Base-by-base conservation (phyloP, 2,888 invertebrate genomes). In the Scrobipalpa costella region DNA sequence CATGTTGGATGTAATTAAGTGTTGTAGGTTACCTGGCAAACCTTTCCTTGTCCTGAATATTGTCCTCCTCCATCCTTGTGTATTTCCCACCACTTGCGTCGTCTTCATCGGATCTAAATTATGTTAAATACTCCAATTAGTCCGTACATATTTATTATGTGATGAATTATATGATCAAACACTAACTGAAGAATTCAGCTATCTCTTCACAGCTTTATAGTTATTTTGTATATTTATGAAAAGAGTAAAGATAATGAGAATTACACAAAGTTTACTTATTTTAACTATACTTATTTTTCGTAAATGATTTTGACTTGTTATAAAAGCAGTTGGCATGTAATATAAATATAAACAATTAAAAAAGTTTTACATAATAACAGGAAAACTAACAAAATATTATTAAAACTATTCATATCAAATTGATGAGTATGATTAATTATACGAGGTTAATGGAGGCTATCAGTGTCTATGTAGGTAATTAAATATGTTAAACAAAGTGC, bases 21-120 rank as follows among this genome's bases (percentile, higher is more conserved):
- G 8, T 47, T n/a, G 7, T 47, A 21, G 6, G 62, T 65, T 79
- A 90, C 98, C 97, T 97, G 76, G 98, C 98, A 93, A 98, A 98
- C 81, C 98, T 94, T 90, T 98, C 98, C 92, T 98, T 98, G 88
- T 98, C 98, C 93, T 98, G 98, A 89, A 97, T 95, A 88, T 95
- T 96, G 83, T 97, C 97, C 92, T 98, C 98, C 89, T 98, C 98
- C 96, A 97, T 96, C 93, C 96, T 95, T 85, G 95, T 94, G 86
- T 95, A 95, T 93, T 96, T 96, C 79, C 94, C 94, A 75, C 94
- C 95, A 90, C 95, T 95, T 86, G 95, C 95, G 93, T 96, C 96
- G 94, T 96, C 96, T 93, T 96, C 96, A 94, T 96, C 96, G 92
- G 96, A 96, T 92, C 96, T 96, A 89, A 63, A 85, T 88, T 68